Evolutionary conservation across 2,113 vertebrate species (phyloP).

Genomic region (Clarias macrocephalus): DNA sequence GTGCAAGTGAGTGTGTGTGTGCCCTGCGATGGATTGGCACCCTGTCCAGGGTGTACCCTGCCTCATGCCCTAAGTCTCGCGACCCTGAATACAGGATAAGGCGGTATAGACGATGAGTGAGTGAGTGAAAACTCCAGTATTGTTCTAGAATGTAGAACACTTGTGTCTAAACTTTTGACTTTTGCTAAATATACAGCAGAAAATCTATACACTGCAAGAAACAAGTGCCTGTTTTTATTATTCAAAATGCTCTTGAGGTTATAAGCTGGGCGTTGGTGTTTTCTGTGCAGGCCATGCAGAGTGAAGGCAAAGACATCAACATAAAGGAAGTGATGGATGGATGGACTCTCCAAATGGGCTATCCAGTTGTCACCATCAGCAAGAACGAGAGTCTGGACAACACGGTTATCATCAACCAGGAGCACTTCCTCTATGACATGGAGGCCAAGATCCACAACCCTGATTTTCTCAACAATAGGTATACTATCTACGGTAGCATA

Average conservation of each 20-base stretch:
- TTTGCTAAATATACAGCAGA: too few species aligned
- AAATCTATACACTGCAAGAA: background rate
- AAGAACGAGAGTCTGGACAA: slow-evolving; percentile 83
- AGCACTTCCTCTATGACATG: slow-evolving; percentile 90
- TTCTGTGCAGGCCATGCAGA: slow-evolving; percentile 82
- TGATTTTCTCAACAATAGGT: slow-evolving; percentile 82
- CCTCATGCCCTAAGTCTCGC: too few species aligned
- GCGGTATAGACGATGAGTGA: too few species aligned
- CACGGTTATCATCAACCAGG: slow-evolving; percentile 83
- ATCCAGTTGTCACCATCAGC: slow-evolving; percentile 91
- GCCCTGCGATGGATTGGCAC: too few species aligned
- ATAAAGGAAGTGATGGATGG: slow-evolving; percentile 94
- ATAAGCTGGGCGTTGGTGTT: background rate
- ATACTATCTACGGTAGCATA: slow-evolving; percentile 33
- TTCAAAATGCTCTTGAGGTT: background rate
- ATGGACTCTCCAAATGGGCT: slow-evolving; percentile 98
- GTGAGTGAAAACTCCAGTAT: too few species aligned
- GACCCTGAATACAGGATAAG: too few species aligned
- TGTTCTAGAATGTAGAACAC: too few species aligned
- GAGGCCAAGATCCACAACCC: slow-evolving; percentile 74
- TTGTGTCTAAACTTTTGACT: too few species aligned
- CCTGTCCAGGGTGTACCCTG: too few species aligned
- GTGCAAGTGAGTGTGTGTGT: too few species aligned
- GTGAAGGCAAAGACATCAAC: slow-evolving; percentile 89
- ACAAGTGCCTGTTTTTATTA: background rate